These are phyloP conservation scores for Masnerella sp. DNA, from an alignment of 2,888 invertebrate genomes.

Conservation along the genomic window DNA sequence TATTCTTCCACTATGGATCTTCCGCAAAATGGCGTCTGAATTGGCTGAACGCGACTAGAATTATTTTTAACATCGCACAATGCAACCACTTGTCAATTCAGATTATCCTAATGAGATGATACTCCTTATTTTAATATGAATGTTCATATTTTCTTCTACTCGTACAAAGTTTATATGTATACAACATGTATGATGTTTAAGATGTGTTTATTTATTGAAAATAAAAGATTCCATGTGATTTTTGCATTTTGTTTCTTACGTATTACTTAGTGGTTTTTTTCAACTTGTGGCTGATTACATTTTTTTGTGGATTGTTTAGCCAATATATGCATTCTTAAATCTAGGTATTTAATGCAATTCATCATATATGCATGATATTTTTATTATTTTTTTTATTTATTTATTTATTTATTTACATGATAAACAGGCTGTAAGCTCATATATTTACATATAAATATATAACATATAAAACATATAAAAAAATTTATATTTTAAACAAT, in stretches of 20 bases:
- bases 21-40: slow-evolving; percentile 33
- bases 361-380: too few relatives aligned
- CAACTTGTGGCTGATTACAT: too few relatives aligned
- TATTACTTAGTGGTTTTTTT: neutral
- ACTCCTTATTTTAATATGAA: slow-evolving; percentile 53
- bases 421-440: too few relatives aligned
- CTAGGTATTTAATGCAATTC: too few relatives aligned
- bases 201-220: slow-evolving; percentile 49
- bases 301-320: too few relatives aligned
- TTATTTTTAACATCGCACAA: slow-evolving; percentile 52
- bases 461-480: too few relatives aligned
- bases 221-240: slow-evolving; percentile 37
- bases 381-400: too few relatives aligned
- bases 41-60: slow-evolving; percentile 29
- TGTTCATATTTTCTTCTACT: slow-evolving; percentile 39
- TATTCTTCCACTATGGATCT: slow-evolving; percentile 41
- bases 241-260: neutral
- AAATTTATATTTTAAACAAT: too few relatives aligned
- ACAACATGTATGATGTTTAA: slow-evolving; percentile 44
- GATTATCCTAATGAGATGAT: slow-evolving; percentile 37
- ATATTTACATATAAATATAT: too few relatives aligned
- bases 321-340: too few relatives aligned
- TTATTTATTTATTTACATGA: too few relatives aligned
- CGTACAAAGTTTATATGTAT: slow-evolving; percentile 46
- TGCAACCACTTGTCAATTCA: slow-evolving; percentile 45